Base-by-base conservation (phyloP, 2,888 invertebrate genomes). In the Drosophila paranaensis region DNA sequence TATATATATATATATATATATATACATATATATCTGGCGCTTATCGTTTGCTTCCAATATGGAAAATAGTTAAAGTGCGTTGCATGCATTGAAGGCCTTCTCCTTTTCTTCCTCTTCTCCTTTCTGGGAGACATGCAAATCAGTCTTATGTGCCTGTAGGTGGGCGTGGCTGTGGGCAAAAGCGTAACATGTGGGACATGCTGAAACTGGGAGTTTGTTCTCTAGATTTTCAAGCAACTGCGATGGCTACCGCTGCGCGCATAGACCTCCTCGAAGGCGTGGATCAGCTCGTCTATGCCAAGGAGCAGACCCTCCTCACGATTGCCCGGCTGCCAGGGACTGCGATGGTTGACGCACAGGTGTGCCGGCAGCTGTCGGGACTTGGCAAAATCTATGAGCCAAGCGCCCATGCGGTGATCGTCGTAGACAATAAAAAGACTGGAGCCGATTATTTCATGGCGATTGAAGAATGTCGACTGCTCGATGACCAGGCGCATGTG, bases 321-420 rank as follows among this genome's bases (percentile, higher is more conserved):
- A 92, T 99, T 99, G n/a, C 98, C 99, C 79, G 97, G 96, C 70
- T 94, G 92, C 99, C 99, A 99, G 14, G 95, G 94, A 9, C 94
- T 94, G 64, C 97, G 94, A 92, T 99, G 99, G 79, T 95, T 95
- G 16, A 99, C 94, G 56, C 93, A 93, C 30, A 94, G 85, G 11
- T 95, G 95, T 27, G 95, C 94, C 0, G 97, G 96, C 53, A 98
- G 93, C 60, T 94, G 94, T 60, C 96, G 94, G 0, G 98, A 98
- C 92, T 99, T 99, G 54, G 98, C 98, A 91, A 99, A 99, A 92
- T 99, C 99, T 74, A 99, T 99, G 81, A 99, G 94, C 99, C 99
- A 99, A 9, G 96, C 97, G 30, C 98, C 98, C 40, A 97, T 96
- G 87, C 96, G 96, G 70, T 95, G 95, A 67, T 96, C 95, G 91